Evolutionary conservation across 2,113 vertebrate genomes (phyloP), one percentile per base, ranked within the genome.

Genomic region (Tretioscincus oriximinensis): DNA sequence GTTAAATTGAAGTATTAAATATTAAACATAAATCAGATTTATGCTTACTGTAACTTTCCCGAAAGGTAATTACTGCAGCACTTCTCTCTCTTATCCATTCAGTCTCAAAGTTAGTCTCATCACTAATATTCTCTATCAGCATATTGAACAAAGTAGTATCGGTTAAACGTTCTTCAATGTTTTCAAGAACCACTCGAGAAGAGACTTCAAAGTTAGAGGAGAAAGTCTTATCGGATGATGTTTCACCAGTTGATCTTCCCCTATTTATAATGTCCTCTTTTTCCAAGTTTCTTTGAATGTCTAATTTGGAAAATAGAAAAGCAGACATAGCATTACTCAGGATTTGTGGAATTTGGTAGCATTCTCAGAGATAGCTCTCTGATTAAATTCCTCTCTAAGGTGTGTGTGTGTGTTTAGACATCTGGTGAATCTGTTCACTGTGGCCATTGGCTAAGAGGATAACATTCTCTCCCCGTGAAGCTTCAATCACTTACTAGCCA

Each of bases 111-210:
- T 90, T 70, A 8, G 26, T 31, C 21, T 79, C 78, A 29, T 69
- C 75, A 0, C 86, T 94, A 77, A 97, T n/a, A 60, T 87, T 96
- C 90, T 97, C 96, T 90, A 98, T 89, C 73, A 98, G 84, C 64
- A 97, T 81, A 1, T 0, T 70, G 86, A 97, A 85, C 73, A 93
- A 28, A 0, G 93, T 81, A 9, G 77, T 11, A 7, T 64, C 21
- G 41, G 61, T 21, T 35, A 85, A 49, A 68, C 60, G 67, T 29
- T 85, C 76, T 0, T 81, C 1, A 22, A 95, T n/a, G 24, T 97
- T 96, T 87, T 95, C 94, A 85, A 99, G 80, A 54, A 95, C 94
- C 79, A 98, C 92, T 0, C 73, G 81, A 66, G 21, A 54, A 2
- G 86, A 84, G 26, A 61, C 14, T 51, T 64, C 28, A 7, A 26